A percentile compares a stretch with the other conserved stretches of the same genome.
Evolutionary conservation across 92 coral and sea anemone genomes (phyloP).

Genomic region (Epizoanthus scotinus): DNA sequence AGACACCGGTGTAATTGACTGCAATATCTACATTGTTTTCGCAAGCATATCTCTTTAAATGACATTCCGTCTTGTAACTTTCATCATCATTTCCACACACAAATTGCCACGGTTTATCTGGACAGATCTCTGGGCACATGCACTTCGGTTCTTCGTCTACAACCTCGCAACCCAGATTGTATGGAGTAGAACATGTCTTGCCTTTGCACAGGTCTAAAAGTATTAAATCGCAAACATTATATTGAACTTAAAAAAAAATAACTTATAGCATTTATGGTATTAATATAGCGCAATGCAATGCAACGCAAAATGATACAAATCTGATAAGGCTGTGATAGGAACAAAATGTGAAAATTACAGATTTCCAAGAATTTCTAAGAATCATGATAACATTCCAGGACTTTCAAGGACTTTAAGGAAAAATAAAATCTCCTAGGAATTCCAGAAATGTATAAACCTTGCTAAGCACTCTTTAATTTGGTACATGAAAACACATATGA

Average conservation of each 20-base stretch:
- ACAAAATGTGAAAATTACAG: too few species aligned
- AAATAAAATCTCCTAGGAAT: too few species aligned
- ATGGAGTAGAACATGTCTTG: slow-evolving; percentile 27
- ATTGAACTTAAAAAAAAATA: not conserved
- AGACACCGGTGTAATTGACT: slow-evolving; percentile 35
- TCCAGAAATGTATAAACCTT: too few species aligned
- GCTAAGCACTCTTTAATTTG: too few species aligned
- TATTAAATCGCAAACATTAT: not conserved
- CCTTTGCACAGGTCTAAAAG: slow-evolving; percentile 23
- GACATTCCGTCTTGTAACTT: slow-evolving; percentile 39
- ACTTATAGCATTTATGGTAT: not conserved
- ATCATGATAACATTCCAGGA: too few species aligned
- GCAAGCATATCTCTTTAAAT: slow-evolving; percentile 24
- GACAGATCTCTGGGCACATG: slow-evolving; percentile 8
- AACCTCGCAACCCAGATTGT: slow-evolving; percentile 12
- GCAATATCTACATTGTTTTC: slow-evolving; percentile 12
- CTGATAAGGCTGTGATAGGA: too few species aligned
- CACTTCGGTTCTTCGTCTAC: slow-evolving; percentile 14
- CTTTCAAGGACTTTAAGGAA: too few species aligned
- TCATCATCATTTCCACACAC: slow-evolving; percentile 36
- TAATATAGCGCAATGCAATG: too few species aligned
- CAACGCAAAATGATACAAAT: too few species aligned
- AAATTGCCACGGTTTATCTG: not conserved
- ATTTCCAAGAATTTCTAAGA: too few species aligned
- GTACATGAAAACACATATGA: too few species aligned